Conservation (phyloP, 2,797 vertebrate species). For the Enteromius unitaeniatus region DNA sequence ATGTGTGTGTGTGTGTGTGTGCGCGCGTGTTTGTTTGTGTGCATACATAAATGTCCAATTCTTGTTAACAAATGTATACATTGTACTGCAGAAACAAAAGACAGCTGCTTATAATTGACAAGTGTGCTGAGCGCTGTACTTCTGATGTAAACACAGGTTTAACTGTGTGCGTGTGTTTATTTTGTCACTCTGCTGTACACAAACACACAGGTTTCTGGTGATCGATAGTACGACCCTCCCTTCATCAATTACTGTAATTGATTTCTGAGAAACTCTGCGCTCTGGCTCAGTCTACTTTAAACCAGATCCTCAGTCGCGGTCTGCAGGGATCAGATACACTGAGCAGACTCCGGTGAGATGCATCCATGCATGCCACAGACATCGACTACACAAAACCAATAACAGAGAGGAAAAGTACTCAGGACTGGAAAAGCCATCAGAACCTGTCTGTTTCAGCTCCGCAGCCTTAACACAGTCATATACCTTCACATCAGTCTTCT, state of each 20-base stretch:
- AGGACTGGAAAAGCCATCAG: slow-evolving; percentile 43
- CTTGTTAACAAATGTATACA: not conserved
- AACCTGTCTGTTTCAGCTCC: slow-evolving; percentile 17
- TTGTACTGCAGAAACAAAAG: not conserved
- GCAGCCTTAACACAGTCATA: not conserved
- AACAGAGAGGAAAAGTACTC: slow-evolving; percentile 60
- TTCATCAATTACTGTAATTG: slow-evolving; percentile 76
- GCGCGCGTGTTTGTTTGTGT: too few relatives aligned
- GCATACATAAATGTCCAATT: too few relatives aligned
- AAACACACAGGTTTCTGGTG: slow-evolving; percentile 64
- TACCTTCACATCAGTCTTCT: not conserved
- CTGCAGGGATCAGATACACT: slow-evolving; percentile 57
- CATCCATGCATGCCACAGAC: slow-evolving; percentile 68
- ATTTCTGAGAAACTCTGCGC: slow-evolving; percentile 63
- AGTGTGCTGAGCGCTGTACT: slow-evolving; percentile 50
- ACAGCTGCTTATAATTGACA: slow-evolving; percentile 51
- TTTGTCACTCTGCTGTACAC: slow-evolving; percentile 70
- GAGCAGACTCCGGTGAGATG: slow-evolving; percentile 75
- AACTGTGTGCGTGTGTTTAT: slow-evolving; percentile 63
- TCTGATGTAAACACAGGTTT: slow-evolving; percentile 61
- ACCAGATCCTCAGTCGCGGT: slow-evolving; percentile 34
- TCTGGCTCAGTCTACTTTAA: slow-evolving; percentile 59
- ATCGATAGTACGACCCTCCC: slow-evolving; percentile 68
- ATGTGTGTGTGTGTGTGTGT: too few relatives aligned
- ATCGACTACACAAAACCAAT: slow-evolving; percentile 44